A percentile compares a stretch with the other conserved stretches of the same genome.
Conservation (phyloP, 2,113 vertebrate species). For the Zosterops lateralis region DNA sequence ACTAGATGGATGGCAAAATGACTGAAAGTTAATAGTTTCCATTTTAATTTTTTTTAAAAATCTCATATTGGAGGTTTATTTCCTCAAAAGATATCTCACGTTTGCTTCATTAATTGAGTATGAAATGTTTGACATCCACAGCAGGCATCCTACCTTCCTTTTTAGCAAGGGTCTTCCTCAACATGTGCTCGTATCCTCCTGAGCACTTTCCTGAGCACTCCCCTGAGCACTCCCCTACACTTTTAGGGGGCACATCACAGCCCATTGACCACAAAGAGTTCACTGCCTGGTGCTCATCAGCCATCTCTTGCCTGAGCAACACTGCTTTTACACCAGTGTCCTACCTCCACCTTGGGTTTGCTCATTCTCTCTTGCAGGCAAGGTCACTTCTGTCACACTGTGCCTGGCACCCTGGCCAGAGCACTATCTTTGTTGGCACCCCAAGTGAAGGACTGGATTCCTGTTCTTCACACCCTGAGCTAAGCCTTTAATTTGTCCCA, state of each 20-base stretch:
- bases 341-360: neutral
- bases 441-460: neutral
- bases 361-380: neutral
- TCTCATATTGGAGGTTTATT: neutral
- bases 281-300: neutral
- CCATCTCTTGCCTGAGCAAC: neutral
- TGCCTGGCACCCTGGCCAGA: neutral
- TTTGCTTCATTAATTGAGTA: neutral
- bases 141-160: neutral
- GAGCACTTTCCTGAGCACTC: neutral
- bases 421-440: neutral
- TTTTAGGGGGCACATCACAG: neutral
- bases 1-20: neutral
- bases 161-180: neutral
- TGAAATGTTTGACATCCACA: neutral
- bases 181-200: neutral
- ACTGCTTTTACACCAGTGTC: rapidly evolving
- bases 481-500: too few species aligned
- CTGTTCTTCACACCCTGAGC: neutral
- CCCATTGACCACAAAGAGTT: neutral
- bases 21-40: neutral
- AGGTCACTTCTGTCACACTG: neutral
- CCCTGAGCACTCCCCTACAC: neutral
- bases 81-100: neutral
- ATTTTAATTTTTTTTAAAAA: neutral